phyloP scores from a whole-genome alignment of 2,888 invertebrate genomes.

The Cerastis rubricosa region DNA sequence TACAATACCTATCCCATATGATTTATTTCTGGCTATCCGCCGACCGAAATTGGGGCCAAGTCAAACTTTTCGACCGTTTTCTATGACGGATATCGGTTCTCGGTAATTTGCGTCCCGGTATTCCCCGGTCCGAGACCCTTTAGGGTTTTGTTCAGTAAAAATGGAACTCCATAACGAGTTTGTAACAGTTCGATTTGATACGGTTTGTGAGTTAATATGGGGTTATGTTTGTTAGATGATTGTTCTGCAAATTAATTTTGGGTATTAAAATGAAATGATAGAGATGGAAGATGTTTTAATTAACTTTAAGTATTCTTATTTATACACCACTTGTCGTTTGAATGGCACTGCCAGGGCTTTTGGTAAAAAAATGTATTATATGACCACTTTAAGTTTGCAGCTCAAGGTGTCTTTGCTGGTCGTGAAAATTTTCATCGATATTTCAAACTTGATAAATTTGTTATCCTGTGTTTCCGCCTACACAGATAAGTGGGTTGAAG shows the following conservation, averaged over 20 bases:
- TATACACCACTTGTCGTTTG: neutral
- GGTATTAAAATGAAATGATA: neutral
- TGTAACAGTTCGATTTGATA: conserved; percentile 49
- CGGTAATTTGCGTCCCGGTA: conserved; percentile 53
- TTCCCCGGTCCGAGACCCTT: conserved; percentile 35
- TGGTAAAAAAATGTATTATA: neutral
- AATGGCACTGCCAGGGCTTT: neutral
- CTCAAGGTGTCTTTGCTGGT: too few species aligned
- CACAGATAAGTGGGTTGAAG: too few species aligned
- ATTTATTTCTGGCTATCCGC: conserved; percentile 76
- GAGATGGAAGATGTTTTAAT: neutral
- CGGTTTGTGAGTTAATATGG: conserved; percentile 24
- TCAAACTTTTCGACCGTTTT: conserved; percentile 58
- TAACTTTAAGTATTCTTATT: neutral
- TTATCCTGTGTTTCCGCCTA: too few species aligned
- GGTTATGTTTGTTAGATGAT: conserved; percentile 25
- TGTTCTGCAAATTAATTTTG: conserved; percentile 40
- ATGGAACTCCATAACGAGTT: conserved; percentile 51
- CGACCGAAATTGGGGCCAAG: conserved; percentile 59
- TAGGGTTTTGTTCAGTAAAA: conserved; percentile 44
- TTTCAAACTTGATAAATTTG: too few species aligned
- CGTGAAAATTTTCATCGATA: too few species aligned
- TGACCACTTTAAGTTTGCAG: too few species aligned
- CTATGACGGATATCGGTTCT: conserved; percentile 57
- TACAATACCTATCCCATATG: conserved; percentile 72